Evolutionary conservation across 2,797 vertebrate genomes (phyloP).

Genomic region (Gymnothorax javanicus): DNA sequence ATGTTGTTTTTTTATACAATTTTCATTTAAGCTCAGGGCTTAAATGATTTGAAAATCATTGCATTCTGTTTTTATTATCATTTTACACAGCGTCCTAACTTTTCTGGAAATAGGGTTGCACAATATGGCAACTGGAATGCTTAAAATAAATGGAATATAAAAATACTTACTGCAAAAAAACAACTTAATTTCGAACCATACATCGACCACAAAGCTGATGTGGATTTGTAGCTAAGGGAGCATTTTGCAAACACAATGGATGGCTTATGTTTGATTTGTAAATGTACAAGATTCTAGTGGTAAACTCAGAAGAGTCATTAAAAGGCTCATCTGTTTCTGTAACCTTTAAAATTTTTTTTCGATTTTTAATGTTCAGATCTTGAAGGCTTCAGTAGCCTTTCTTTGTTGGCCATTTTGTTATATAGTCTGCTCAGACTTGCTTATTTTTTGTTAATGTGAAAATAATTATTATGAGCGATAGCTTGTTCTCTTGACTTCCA

Average conservation of each 20-base stretch:
- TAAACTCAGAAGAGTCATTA: background rate
- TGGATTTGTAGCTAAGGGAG: background rate
- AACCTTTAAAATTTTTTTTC: background rate
- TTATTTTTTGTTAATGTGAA: background rate
- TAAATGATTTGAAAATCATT: too few species aligned
- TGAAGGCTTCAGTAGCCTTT: background rate
- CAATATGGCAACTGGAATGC: background rate
- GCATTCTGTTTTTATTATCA: too few species aligned
- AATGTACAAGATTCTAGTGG: background rate
- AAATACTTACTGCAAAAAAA: background rate
- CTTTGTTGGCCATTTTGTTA: background rate
- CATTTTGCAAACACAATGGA: background rate
- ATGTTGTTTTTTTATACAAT: too few species aligned
- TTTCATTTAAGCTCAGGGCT: too few species aligned
- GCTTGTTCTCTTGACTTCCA: background rate
- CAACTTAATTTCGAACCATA: background rate
- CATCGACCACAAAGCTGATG: background rate
- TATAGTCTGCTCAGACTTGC: background rate
- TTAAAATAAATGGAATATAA: constrained; percentile 3
- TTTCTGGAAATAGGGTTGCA: too few species aligned
- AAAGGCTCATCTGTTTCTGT: background rate
- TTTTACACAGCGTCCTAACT: too few species aligned
- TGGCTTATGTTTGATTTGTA: background rate
- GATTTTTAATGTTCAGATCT: background rate
- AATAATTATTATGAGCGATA: background rate